Evolutionary conservation across 2,888 invertebrate genomes (phyloP), one percentile per base, ranked within the genome.

Genomic region (Oligia fasciuncula): DNA sequence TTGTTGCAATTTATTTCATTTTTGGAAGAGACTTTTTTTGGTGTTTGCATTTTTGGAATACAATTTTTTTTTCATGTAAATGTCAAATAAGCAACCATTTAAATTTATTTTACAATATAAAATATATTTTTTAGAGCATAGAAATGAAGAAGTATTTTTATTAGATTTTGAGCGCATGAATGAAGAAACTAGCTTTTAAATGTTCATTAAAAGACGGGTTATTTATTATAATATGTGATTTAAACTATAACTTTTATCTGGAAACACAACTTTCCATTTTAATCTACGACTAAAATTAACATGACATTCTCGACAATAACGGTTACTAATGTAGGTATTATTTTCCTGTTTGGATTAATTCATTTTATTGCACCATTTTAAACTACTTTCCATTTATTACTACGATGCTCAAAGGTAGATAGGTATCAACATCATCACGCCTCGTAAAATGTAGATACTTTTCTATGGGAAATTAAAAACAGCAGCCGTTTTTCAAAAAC

Each of bases 181-280:
- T 87, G 29, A 69, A 84, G n/a, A 57, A 60, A 71, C 40, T 66
- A 62, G 54, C 87, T 85, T 80, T 76, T 67, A 73, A 85, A 80
- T 71, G 43, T 35, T 63, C 9, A 68, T 17, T 73, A 35, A 62
- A 65, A 80, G 1, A 73, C 63, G 63, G 17, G 72, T 85, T 85
- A 40, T 84, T 72, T 57, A 62, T 68, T 76, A 73, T 54, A 73
- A 76, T 73, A 6, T 35, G 29, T 29, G 11, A 72, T 87, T 66
- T 65, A 73, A 72, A 67, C 29, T 75, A 78, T 43, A 79, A 76
- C 63, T 74, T 76, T 71, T 76, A 87, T 72, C 75, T 73, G 23
- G 63, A 73, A 63, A 81, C 43, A 77, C 82, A 69, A 80, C 89
- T 89, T 87, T 87, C 87, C 82, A 81, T 87, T 89, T 88, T 78